Evolutionary conservation across 2,797 vertebrate species (phyloP), one percentile per base, ranked within the genome.

Genomic region (Hippoglossus hippoglossus): DNA sequence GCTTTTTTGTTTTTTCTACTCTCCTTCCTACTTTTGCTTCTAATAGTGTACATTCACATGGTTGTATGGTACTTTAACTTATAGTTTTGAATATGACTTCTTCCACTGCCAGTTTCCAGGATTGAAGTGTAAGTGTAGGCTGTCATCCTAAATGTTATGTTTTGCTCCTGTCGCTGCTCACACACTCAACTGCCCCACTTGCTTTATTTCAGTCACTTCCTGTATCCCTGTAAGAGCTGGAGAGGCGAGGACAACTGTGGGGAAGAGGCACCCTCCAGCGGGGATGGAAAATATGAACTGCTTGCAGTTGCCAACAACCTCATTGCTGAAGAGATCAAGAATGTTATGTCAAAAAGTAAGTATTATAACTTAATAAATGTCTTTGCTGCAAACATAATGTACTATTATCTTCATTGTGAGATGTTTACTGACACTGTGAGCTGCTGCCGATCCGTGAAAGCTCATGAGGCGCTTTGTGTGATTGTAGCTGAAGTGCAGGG

Each of bases 261-360:
- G 70, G 96, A 96, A 7, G 85, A 94, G 0, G 92, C 92, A 0
- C 90, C 95, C 0, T 94, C 94, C 49, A 96, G 95, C 60, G 96
- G 96, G 36, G 98, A 99, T 55, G 98, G 98, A 57, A 99, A 99
- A 90, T 99, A 98, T 0, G 98, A 99, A 79, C 92, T 99, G 54
- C 88, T 99, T 69, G 93, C 97, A 2, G 94, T 96, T 0, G 95
- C 96, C 22, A 97, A 99, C 68, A 97, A 97, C 63, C 77, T 95
- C 0, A 96, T 99, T 24, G 92, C 93, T 0, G 96, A 98, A 58
- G 96, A 98, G 82, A 95, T 99, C 66, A 96, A 92, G 89, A 96
- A 94, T 52, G 91, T 99, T 21, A 97, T 99, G 95, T 94, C 95
- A 52, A 95, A 94, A 77, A 94, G 98, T 99, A 87, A 94, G 16